Conservation (phyloP, 2,797 vertebrate species). For the Rhinichthys osculus region DNA sequence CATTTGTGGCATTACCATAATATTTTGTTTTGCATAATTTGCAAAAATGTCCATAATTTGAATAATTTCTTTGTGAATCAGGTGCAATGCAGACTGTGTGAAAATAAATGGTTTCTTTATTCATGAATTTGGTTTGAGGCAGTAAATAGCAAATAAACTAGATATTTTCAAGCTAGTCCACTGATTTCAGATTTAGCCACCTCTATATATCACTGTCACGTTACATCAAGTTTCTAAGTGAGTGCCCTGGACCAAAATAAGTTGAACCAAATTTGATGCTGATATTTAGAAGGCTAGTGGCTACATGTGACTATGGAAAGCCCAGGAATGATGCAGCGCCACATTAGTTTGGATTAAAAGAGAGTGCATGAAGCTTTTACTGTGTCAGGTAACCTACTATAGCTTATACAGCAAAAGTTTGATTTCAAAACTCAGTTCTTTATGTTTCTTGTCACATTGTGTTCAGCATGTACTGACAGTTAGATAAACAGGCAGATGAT, state of each 20-base stretch:
- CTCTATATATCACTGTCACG: neutral
- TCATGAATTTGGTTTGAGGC: conserved; percentile 9
- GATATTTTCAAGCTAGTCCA: neutral
- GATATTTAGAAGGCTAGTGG: neutral
- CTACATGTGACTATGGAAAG: neutral
- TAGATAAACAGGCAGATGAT: conserved; percentile 5
- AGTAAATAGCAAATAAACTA: neutral
- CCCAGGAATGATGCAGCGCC: neutral
- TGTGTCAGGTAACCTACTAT: neutral
- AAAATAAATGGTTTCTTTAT: neutral
- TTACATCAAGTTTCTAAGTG: neutral
- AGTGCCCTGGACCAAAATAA: neutral
- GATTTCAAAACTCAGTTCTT: conserved; percentile 4
- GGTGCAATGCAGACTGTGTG: neutral
- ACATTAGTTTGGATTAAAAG: neutral
- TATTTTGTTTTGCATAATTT: neutral
- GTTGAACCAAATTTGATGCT: neutral
- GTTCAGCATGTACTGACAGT: neutral
- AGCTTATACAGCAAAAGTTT: neutral
- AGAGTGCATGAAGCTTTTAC: neutral
- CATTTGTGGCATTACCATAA: neutral
- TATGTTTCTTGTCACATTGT: conserved; percentile 11
- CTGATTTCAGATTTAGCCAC: neutral
- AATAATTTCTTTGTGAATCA: neutral
- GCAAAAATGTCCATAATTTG: neutral